Conservation (phyloP, 2,797 vertebrate species). For the Enteromius afrohamiltoni region DNA sequence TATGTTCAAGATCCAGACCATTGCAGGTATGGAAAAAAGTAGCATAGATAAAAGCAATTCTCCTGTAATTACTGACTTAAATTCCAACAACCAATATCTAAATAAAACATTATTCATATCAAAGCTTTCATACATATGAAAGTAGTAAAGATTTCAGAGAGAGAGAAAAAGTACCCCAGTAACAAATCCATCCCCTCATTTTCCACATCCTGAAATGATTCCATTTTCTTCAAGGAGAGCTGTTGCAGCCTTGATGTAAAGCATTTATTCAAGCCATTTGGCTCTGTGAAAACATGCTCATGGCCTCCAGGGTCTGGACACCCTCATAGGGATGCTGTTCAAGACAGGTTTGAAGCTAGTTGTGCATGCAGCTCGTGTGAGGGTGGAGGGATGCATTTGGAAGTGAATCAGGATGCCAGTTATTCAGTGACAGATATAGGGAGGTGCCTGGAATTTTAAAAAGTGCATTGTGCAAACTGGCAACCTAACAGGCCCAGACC, state of each 20-base stretch:
- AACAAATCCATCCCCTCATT: not conserved
- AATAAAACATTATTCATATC: not conserved
- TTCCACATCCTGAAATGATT: constrained; percentile 37
- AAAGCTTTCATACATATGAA: too few species aligned
- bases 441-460: constrained; percentile 43
- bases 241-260: constrained; percentile 36
- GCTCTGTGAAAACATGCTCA: constrained; percentile 50
- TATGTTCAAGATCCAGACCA: too few species aligned
- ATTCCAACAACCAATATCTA: not conserved
- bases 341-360: constrained; percentile 26
- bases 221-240: constrained; percentile 40
- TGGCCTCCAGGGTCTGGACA: constrained; percentile 21
- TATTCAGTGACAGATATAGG: constrained; percentile 49
- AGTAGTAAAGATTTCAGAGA: not conserved
- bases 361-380: constrained; percentile 46
- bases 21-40: too few species aligned
- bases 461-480: constrained; percentile 38
- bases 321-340: constrained; percentile 27
- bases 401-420: constrained; percentile 46
- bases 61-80: not conserved
- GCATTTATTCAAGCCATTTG: constrained; percentile 48
- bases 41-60: not conserved
- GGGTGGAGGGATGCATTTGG: constrained; percentile 46
- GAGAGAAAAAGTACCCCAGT: not conserved
- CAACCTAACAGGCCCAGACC: not conserved